Conservation (phyloP, 2,888 invertebrate species). For the Oeneis ivallda region DNA sequence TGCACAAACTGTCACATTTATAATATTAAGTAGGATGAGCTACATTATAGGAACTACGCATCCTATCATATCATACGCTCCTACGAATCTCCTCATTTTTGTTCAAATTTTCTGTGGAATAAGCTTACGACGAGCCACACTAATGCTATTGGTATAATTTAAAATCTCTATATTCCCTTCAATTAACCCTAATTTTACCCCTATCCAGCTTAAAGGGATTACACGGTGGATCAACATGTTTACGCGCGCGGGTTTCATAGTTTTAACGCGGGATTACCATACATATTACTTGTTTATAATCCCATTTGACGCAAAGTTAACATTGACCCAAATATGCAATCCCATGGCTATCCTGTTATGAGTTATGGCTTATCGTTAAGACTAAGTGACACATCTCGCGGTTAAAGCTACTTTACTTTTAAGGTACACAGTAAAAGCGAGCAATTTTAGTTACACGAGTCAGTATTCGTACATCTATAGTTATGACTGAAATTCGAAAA, state of each 20-base stretch:
- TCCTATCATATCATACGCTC: too few species aligned
- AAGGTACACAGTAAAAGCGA: too few species aligned
- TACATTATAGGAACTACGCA: too few species aligned
- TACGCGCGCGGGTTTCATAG: conserved; percentile 33
- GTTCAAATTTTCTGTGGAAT: neutral
- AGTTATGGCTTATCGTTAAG: neutral
- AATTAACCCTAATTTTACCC: conserved; percentile 23
- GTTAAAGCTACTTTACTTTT: too few species aligned
- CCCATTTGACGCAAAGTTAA: conserved; percentile 23
- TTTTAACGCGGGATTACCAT: conserved; percentile 33
- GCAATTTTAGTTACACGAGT: too few species aligned
- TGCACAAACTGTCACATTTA: too few species aligned
- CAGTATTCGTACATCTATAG: too few species aligned
- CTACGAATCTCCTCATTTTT: neutral
- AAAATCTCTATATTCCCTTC: conserved; percentile 4
- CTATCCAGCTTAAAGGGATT: conserved; percentile 29
- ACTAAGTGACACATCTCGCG: too few species aligned
- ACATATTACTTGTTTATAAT: conserved; percentile 36
- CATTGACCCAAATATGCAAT: conserved; percentile 23
- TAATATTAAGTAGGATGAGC: too few species aligned
- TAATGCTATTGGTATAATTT: conserved; percentile 3
- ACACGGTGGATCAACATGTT: conserved; percentile 32
- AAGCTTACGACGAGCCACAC: neutral
- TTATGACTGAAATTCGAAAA: too few species aligned
- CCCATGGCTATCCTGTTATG: conserved; percentile 11